Percentiles rank a stretch among this genome's conserved stretches.
These are phyloP conservation scores for Zeuzera pyrina DNA, from an alignment of 2,888 invertebrate species.

Conservation along the genomic window DNA sequence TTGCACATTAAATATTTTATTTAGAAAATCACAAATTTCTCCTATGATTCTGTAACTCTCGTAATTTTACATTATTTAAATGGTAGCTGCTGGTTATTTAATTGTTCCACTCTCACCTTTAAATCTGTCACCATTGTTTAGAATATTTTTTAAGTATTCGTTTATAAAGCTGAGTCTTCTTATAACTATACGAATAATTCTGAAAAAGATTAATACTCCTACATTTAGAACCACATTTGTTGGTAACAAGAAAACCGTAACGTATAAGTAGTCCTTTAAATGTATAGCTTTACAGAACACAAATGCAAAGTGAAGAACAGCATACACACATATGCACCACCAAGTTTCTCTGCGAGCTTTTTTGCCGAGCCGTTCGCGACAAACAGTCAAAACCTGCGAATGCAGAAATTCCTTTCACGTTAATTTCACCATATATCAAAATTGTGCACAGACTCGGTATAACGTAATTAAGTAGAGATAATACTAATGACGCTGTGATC, in stretches of 20 bases:
- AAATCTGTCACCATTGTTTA: background rate
- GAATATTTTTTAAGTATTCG: constrained; percentile 3
- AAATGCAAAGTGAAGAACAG: too few relatives aligned
- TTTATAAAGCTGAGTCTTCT: constrained; percentile 7
- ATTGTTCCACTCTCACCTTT: too few relatives aligned
- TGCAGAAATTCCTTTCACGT: constrained; percentile 4
- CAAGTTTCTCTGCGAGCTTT: constrained; percentile 1
- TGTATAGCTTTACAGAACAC: too few relatives aligned
- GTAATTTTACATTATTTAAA: background rate
- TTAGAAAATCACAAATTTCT: constrained; percentile 9
- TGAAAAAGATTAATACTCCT: constrained; percentile 5
- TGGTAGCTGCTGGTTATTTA: too few relatives aligned
- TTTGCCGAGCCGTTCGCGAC: too few relatives aligned
- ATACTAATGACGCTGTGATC: constrained; percentile 2
- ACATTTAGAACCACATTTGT: constrained; percentile 2
- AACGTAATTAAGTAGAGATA: constrained; percentile 5
- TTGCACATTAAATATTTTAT: constrained; percentile 11
- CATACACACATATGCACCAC: background rate
- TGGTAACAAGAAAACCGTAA: background rate
- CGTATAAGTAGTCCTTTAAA: background rate
- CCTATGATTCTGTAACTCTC: constrained; percentile 11
- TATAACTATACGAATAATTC: constrained; percentile 5
- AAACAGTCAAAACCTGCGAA: too few relatives aligned
- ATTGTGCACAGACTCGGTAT: constrained; percentile 2
- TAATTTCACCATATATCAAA: constrained; percentile 3